phyloP scores from a whole-genome alignment of 1,140 invertebrate species.

The Venustaconcha ellipsiformis region DNA sequence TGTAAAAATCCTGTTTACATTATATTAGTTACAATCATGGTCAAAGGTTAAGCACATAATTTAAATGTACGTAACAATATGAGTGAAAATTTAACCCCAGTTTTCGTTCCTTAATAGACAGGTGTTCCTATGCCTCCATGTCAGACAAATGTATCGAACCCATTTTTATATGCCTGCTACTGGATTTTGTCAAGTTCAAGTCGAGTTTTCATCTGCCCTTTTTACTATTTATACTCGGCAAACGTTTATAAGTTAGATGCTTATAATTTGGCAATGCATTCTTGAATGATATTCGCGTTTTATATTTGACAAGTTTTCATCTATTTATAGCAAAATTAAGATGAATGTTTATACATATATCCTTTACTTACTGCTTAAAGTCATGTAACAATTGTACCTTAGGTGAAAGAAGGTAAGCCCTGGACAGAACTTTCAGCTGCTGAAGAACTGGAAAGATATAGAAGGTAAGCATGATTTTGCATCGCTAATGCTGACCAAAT shows the following conservation, averaged over 20 bases:
- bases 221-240: background rate
- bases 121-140: too few relatives aligned
- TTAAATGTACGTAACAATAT: too few relatives aligned
- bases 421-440: slow-evolving; percentile 87
- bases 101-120: too few relatives aligned
- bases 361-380: slow-evolving; percentile 6
- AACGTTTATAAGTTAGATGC: background rate
- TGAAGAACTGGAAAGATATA: slow-evolving; percentile 81
- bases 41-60: too few relatives aligned
- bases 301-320: background rate
- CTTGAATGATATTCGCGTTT: background rate
- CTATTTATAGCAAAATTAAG: background rate
- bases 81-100: too few relatives aligned
- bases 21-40: too few relatives aligned
- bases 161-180: too few relatives aligned
- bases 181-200: too few relatives aligned
- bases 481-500: too few relatives aligned
- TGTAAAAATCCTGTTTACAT: too few relatives aligned
- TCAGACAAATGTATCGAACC: too few relatives aligned
- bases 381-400: background rate
- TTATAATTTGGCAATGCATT: background rate
- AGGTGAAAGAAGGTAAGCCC: slow-evolving; percentile 75
- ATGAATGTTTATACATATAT: background rate
- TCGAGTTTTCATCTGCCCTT: too few relatives aligned
- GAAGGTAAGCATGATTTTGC: slow-evolving; percentile 72